Conservation (phyloP, 2,888 invertebrate genomes). For the Osedax frankpressi region DNA sequence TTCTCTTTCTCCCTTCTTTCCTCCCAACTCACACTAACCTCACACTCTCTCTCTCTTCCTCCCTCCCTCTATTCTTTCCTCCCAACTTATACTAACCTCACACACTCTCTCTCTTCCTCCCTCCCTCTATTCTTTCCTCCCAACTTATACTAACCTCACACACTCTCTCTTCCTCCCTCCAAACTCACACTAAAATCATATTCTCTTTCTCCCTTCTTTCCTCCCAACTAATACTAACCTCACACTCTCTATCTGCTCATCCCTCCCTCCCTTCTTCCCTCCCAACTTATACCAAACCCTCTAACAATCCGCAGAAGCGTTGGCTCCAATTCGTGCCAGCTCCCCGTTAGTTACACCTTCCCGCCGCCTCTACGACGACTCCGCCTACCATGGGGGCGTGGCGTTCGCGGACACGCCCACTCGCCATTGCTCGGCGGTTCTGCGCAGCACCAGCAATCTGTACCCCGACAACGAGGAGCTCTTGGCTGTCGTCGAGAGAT, state of each 20-base stretch:
- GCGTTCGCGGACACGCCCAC: neutral
- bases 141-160: neutral
- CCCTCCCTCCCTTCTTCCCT: neutral
- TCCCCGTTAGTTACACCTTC: neutral
- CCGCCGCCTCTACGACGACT: neutral
- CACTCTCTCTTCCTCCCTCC: conserved; percentile 8
- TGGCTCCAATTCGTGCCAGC: neutral
- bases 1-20: neutral
- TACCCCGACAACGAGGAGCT: conserved; percentile 25
- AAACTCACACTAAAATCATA: neutral
- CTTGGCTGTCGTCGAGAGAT: conserved; percentile 23
- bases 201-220: neutral
- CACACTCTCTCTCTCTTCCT: conserved; percentile 3
- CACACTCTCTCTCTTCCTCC: neutral
- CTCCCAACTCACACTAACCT: neutral
- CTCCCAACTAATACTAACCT: neutral
- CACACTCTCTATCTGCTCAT: neutral
- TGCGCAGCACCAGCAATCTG: neutral
- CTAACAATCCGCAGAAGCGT: neutral
- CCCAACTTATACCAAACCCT: neutral
- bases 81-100: neutral
- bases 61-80: neutral
- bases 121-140: neutral
- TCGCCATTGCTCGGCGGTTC: neutral
- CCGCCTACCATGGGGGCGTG: neutral